Evolutionary conservation across 2,113 vertebrate species (phyloP).

Genomic region (Garra rufa): DNA sequence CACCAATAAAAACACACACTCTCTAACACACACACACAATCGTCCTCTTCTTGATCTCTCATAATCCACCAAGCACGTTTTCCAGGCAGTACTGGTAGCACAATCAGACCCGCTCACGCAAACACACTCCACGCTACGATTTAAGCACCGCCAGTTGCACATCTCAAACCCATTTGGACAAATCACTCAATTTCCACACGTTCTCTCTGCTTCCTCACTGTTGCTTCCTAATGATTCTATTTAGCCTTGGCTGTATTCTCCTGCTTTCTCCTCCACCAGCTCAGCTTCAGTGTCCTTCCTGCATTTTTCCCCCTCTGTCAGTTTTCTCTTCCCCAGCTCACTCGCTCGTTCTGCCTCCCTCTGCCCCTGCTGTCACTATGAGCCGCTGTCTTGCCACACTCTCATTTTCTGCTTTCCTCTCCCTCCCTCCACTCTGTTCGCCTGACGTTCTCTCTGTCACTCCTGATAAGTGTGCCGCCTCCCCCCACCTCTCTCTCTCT

Average conservation of each 20-base stretch:
- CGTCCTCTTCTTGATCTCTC: constrained; percentile 30
- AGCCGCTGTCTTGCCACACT: constrained; percentile 31
- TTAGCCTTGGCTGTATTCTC: constrained; percentile 17
- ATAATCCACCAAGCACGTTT: constrained; percentile 48
- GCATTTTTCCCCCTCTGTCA: constrained; percentile 34
- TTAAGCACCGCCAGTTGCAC: constrained; percentile 29
- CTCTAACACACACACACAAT: constrained; percentile 19
- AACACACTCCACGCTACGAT: not conserved
- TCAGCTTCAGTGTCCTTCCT: constrained; percentile 26
- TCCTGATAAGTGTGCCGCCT: constrained; percentile 45
- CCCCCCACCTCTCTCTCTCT: constrained; percentile 49
- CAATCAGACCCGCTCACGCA: not conserved
- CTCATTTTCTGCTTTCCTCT: constrained; percentile 52
- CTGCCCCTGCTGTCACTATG: constrained; percentile 52
- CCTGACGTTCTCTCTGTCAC: constrained; percentile 33
- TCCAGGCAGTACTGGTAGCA: constrained; percentile 32
- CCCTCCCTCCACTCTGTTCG: constrained; percentile 62
- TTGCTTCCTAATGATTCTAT: constrained; percentile 19
- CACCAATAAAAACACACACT: not conserved
- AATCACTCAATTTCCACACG: constrained; percentile 9
- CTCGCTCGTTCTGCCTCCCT: constrained; percentile 42
- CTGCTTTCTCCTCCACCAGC: constrained; percentile 28
- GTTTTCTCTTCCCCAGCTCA: constrained; percentile 38
- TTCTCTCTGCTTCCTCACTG: not conserved
- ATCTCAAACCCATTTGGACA: constrained; percentile 22